Evolutionary conservation across 2,113 vertebrate genomes (phyloP).

Genomic region (Oreotragus oreotragus): DNA sequence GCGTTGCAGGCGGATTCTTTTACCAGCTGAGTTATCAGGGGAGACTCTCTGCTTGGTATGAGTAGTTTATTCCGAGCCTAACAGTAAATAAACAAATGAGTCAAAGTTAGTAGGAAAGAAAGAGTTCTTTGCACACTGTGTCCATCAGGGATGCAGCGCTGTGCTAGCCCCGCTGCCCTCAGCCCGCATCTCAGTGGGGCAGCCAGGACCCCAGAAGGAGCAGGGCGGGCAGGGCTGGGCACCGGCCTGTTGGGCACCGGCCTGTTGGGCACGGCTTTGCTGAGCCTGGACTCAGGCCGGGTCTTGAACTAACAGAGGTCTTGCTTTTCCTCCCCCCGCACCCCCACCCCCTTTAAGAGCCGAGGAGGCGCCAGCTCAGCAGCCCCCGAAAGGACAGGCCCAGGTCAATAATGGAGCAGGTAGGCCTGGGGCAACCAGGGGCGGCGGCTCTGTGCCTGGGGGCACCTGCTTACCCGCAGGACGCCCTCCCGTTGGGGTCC

Average conservation of each 20-base stretch:
- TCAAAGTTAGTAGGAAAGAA: background rate
- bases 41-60: rapidly evolving
- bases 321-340: rapidly evolving
- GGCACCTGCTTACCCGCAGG: rapidly evolving
- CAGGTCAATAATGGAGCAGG: constrained; percentile 91
- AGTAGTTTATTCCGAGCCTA: background rate
- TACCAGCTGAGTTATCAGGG: background rate
- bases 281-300: rapidly evolving
- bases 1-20: too few species aligned
- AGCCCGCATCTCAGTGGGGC: rapidly evolving
- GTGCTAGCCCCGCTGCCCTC: rapidly evolving
- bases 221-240: rapidly evolving
- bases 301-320: rapidly evolving
- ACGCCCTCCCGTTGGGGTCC: rapidly evolving
- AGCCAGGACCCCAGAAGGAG: background rate
- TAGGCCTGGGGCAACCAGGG: constrained; percentile 49
- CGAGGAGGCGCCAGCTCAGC: constrained; percentile 90
- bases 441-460: rapidly evolving
- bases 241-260: rapidly evolving
- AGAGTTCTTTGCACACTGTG: rapidly evolving
- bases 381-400: constrained; percentile 85
- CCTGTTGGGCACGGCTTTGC: rapidly evolving
- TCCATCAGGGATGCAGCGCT: rapidly evolving
- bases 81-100: background rate
- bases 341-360: constrained; percentile 75